Evolutionary conservation across 2,113 vertebrate species (phyloP).

Genomic region (Eulemur rufifrons): DNA sequence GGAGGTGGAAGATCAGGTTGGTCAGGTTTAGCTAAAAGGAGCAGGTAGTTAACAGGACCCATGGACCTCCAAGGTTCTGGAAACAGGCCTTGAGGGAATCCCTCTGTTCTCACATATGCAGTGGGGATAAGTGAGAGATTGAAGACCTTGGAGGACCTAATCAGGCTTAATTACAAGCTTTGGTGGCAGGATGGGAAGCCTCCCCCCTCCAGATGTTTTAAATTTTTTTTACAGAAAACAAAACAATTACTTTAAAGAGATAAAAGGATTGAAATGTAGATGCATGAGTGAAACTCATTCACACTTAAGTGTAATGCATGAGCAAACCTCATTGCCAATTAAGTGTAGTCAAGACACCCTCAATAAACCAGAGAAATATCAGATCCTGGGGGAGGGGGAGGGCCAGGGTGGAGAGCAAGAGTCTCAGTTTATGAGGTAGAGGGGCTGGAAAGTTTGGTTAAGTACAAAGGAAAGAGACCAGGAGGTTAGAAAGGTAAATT

Average conservation of each 20-base stretch:
- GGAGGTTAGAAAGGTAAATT: neutral
- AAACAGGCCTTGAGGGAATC: conserved; percentile 27
- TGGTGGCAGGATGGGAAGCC: neutral
- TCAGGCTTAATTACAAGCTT: conserved; percentile 45
- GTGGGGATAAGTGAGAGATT: neutral
- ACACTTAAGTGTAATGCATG: conserved; percentile 39
- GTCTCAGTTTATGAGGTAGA: neutral
- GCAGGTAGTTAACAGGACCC: neutral
- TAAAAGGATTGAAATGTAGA: conserved; percentile 59
- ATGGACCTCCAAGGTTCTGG: neutral
- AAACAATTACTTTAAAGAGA: conserved; percentile 70
- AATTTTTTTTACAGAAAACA: conserved; percentile 69
- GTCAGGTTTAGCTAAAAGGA: neutral
- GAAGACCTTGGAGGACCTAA: conserved; percentile 38
- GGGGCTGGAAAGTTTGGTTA: neutral
- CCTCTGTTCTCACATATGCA: neutral
- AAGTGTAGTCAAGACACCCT: conserved; percentile 21
- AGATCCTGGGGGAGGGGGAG: neutral
- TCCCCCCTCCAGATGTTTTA: conserved; percentile 34
- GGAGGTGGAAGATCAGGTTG: neutral
- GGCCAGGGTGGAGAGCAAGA: neutral
- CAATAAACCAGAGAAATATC: conserved; percentile 33
- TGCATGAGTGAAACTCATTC: conserved; percentile 51
- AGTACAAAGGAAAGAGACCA: neutral
- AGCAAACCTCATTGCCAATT: conserved; percentile 59